Evolutionary conservation across 2,797 vertebrate genomes (phyloP).

Genomic region (Otolemur crassicaudatus): DNA sequence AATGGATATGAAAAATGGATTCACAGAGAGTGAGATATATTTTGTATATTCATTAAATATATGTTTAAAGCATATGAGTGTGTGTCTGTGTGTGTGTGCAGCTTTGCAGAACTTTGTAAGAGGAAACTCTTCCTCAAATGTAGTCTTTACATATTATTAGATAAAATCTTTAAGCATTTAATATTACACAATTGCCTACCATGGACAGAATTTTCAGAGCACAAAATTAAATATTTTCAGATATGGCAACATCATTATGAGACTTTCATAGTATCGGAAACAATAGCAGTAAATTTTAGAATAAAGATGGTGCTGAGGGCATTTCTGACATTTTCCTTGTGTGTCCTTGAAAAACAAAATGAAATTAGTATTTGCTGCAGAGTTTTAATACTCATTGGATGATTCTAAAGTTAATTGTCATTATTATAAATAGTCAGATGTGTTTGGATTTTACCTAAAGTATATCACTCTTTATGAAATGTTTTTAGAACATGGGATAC

Average conservation of each 20-base stretch:
- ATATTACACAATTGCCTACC: neutral
- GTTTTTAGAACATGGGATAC: neutral
- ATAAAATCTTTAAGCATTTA: neutral
- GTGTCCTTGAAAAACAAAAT: neutral
- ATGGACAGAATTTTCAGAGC: neutral
- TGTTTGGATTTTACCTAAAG: neutral
- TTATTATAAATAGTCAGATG: neutral
- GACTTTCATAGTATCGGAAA: neutral
- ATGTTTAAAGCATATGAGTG: neutral
- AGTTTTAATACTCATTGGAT: neutral
- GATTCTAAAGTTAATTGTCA: neutral
- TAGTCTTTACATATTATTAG: neutral
- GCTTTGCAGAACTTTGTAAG: neutral
- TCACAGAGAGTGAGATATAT: neutral
- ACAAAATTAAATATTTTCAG: neutral
- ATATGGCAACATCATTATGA: neutral
- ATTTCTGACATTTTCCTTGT: neutral
- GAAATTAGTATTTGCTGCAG: neutral
- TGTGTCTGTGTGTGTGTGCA: neutral
- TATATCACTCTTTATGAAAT: neutral
- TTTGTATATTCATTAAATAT: constrained; percentile 16
- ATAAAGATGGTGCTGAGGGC: neutral
- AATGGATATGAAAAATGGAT: constrained; percentile 36
- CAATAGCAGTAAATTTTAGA: neutral
- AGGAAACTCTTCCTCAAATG: neutral